Evolutionary conservation across 2,888 invertebrate genomes (phyloP), one percentile per base, ranked within the genome.

Genomic region (Pachymerium ferrugineum): DNA sequence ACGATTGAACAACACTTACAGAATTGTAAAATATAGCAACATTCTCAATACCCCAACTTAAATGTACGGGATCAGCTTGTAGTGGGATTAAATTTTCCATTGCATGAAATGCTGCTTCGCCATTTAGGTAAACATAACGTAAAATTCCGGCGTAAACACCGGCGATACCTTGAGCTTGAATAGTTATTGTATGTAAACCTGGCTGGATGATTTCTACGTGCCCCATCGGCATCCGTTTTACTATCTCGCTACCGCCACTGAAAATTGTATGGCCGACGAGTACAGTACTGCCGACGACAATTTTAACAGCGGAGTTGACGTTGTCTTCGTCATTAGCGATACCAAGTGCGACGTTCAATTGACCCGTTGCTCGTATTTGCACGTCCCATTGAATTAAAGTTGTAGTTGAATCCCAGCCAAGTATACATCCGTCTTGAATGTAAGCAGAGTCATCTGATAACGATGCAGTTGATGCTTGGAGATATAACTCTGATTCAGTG

Each of bases 111-210:
- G 28, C 22, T 0, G 67, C 67, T 4, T n/a, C 16, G 19, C 67
- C 67, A 3, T 22, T 67, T 12, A 67, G 67, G 28, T 14, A 25
- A 14, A 67, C 67, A 16, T 22, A 22, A 25, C 28, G 16, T 0
- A 67, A 67, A 67, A 16, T 22, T 67, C 67, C 67, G 14, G 67
- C 67, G 19, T 67, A 67, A 67, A 67, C 67, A 16, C 67, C 67
- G 14, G 28, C 28, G 1, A 67, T 25, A 19, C 67, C 25, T 67
- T 67, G 22, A 4, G 67, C 67, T 67, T 28, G 22, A 25, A 67
- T 22, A 14, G 22, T 19, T 0, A 67, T 25, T 14, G 67, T 28
- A 22, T 25, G 19, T 22, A 25, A 22, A 14, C 67, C 67, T n/a
- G 67, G 67, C 14, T 22, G 22, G 14, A 14, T 14, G 19, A 67